These are phyloP conservation scores for Globicephala melas DNA, from an alignment of 2,113 vertebrate species.

Conservation along the genomic window DNA sequence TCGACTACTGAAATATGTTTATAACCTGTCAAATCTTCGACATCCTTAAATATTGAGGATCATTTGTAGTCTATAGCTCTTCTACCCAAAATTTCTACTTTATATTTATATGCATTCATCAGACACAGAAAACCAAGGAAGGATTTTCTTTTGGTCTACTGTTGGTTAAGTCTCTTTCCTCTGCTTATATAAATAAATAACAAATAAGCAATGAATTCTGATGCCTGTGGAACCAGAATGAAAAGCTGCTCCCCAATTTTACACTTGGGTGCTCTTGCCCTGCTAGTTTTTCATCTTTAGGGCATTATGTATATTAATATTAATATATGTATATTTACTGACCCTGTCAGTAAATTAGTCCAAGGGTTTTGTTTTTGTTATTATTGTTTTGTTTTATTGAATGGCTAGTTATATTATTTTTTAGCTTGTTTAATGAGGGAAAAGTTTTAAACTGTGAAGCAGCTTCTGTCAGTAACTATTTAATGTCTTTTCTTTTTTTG, in stretches of 20 bases:
- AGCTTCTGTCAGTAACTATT: neutral
- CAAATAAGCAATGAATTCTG: neutral
- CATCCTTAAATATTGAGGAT: neutral
- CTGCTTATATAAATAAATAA: neutral
- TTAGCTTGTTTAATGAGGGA: neutral
- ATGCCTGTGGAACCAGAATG: neutral
- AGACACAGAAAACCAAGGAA: neutral
- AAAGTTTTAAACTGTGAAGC: neutral
- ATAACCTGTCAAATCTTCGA: conserved; percentile 31
- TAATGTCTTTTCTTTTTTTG: neutral
- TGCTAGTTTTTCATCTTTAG: neutral
- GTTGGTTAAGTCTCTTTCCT: neutral
- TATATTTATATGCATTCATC: neutral
- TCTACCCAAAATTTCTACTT: neutral
- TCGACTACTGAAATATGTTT: conserved; percentile 1
- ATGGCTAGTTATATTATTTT: neutral
- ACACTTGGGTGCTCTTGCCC: neutral
- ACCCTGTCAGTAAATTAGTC: neutral
- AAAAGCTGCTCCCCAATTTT: neutral
- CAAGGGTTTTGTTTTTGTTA: neutral
- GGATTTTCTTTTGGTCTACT: conserved; percentile 30
- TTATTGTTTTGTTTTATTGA: neutral
- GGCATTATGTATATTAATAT: conserved; percentile 19
- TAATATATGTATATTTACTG: conserved; percentile 24
- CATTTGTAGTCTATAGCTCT: neutral